Evolutionary conservation across 1,140 invertebrate species (phyloP), one percentile per base, ranked within the genome.

Genomic region (Drosophila sproati): DNA sequence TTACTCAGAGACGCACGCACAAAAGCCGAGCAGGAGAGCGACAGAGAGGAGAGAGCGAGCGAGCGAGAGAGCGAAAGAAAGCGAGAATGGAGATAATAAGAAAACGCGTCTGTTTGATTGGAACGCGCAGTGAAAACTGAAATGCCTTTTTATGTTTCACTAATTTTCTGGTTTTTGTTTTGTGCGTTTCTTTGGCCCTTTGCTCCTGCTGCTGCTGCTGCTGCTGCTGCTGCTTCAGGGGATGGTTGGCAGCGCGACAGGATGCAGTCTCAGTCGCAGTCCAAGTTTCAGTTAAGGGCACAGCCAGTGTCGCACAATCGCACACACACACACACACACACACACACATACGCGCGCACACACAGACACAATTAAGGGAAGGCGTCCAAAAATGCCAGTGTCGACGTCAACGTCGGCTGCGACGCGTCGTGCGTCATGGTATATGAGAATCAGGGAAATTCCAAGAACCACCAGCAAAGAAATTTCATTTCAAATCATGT

Each of bases 121-220:
- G 56, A 88, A 61, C 73, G 80, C 83, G 70, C 78, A 67, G 47
- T 74, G 76, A 45, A 71, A 80, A 88, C 83, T 87, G 80, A 87
- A 86, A 82, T 83, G 77, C 70, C 70, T 67, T 88, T 88, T 88
- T 88, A 80, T 77, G 80, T 83, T 87, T 50, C 72, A 79, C 72
- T 54, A 80, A 74, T 86, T 82, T 77, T 55, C 70, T 31, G 52
- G 43, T 78, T 68, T 81, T 76, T 78, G 47, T 78, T 78, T 69
- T 71, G 55, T 52, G 29, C 48, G 35, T 41, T 68, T 60, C 54
- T 45, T 73, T 77, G 35, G 56, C 12, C 37, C 10, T 54, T 45
- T 35, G 56, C 59, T 77, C 51, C 55, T 66, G 64, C 55, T 63
- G 34, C 37, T 60, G 60, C 37, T 47, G 45, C 64, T 39, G 68